Evolutionary conservation across 1,140 invertebrate genomes (phyloP).

Genomic region (Tribolium castaneum): DNA sequence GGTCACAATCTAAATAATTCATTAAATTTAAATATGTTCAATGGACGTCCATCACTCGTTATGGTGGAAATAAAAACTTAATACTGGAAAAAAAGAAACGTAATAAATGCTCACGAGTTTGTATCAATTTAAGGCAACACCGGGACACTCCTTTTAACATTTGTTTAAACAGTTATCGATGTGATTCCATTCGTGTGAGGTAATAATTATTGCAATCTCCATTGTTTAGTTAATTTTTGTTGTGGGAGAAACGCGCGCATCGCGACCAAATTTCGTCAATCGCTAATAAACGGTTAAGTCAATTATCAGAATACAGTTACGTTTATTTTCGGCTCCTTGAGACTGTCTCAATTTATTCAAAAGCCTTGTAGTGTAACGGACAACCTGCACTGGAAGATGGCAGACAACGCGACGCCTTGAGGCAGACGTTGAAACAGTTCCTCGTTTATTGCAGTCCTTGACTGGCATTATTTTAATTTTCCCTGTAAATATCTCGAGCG

Average conservation of each 20-base stretch:
- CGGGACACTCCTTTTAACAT: constrained; percentile 11
- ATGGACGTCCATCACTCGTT: constrained; percentile 3
- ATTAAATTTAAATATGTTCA: constrained; percentile 32
- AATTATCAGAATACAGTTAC: not conserved
- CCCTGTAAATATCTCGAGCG: not conserved
- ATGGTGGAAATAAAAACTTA: no score
- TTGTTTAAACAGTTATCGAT: constrained; percentile 25
- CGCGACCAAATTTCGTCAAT: not conserved
- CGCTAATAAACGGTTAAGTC: not conserved
- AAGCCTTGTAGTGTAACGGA: constrained; percentile 4
- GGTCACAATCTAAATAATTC: constrained; percentile 39
- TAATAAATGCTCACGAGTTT: not conserved
- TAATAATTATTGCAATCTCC: constrained; percentile 22
- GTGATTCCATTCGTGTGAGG: constrained; percentile 20
- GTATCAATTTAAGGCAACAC: not conserved
- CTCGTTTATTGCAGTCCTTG: constrained; percentile 8
- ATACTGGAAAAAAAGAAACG: not conserved
- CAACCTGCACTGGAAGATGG: constrained; percentile 21
- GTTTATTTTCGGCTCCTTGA: not conserved
- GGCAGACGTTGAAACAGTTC: constrained; percentile 3
- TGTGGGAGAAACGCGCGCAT: no score
- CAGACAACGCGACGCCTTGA: constrained; percentile 24
- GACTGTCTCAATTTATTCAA: not conserved
- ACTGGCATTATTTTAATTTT: constrained; percentile 23
- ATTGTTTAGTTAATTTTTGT: constrained; percentile 13